These are phyloP conservation scores for Heptranchias perlo DNA, from an alignment of 2,113 vertebrate species.

Conservation along the genomic window DNA sequence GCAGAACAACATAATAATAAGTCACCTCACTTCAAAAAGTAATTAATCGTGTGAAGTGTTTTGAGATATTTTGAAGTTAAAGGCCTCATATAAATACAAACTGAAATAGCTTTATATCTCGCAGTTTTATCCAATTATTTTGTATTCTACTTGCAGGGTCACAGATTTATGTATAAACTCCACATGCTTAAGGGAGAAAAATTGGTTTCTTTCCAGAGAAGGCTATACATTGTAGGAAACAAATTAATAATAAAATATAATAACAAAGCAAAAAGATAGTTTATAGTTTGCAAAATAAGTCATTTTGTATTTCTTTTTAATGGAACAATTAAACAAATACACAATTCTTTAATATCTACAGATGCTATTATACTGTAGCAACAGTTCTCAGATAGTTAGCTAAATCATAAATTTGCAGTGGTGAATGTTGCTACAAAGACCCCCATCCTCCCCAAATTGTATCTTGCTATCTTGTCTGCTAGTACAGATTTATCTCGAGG, in stretches of 20 bases:
- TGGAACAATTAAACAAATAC: neutral
- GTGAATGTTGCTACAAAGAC: neutral
- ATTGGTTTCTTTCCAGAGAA: neutral
- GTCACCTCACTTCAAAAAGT: neutral
- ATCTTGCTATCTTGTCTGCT: neutral
- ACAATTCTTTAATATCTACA: neutral
- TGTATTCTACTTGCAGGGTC: neutral
- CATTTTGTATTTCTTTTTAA: neutral
- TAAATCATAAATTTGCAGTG: neutral
- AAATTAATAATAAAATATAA: neutral
- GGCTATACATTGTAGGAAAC: neutral
- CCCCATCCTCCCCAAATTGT: neutral
- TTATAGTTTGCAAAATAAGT: neutral
- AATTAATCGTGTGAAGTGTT: neutral
- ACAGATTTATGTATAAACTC: neutral
- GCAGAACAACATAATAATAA: neutral
- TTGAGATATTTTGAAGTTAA: constrained; percentile 8
- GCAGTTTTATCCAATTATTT: neutral
- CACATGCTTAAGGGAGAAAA: neutral
- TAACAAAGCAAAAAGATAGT: neutral
- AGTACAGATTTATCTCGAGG: neutral
- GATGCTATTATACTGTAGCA: neutral
- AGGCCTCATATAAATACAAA: neutral
- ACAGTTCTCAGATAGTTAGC: neutral
- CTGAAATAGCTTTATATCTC: neutral